Percentiles rank a stretch among this genome's conserved stretches.
Evolutionary conservation across 1,140 invertebrate species (phyloP).

Genomic region (Drosophila sulfurigaster): DNA sequence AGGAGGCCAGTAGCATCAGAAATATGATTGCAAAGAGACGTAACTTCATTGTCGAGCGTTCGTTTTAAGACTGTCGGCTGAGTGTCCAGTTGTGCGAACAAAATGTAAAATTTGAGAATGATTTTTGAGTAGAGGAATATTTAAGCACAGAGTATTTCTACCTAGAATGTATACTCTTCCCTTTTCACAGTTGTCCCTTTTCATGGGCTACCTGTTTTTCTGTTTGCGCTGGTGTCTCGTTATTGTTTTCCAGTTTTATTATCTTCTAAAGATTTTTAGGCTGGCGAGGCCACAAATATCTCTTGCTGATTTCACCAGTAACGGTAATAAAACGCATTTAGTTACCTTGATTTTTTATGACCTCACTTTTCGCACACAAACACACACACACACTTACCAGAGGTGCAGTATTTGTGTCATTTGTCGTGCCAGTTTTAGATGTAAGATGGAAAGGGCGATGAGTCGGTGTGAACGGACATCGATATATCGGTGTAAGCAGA

Average conservation of each 20-base stretch:
- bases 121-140: too few species aligned
- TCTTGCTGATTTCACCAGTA: conserved; percentile 78
- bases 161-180: too few species aligned
- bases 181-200: conserved; percentile 13
- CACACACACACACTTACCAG: background rate
- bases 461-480: too few species aligned
- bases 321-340: conserved; percentile 66
- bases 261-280: conserved; percentile 72
- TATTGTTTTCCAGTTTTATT: conserved; percentile 75
- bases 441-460: too few species aligned
- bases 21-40: too few species aligned
- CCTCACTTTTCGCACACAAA: background rate
- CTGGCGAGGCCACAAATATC: conserved; percentile 29
- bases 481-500: too few species aligned
- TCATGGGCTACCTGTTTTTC: conserved; percentile 1
- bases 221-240: conserved; percentile 50
- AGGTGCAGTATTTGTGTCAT: conserved; percentile 41
- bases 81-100: too few species aligned
- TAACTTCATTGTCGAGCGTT: too few species aligned
- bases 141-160: too few species aligned
- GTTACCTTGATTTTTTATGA: conserved; percentile 76
- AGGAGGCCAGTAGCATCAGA: too few species aligned
- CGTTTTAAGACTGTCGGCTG: too few species aligned
- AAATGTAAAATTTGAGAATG: too few species aligned
- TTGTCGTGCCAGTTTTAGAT: conserved; percentile 36